A percentile compares a stretch with the other conserved stretches of the same genome.
These are phyloP conservation scores for Calidris pugnax DNA, from an alignment of 2,113 vertebrate genomes.

Conservation along the genomic window DNA sequence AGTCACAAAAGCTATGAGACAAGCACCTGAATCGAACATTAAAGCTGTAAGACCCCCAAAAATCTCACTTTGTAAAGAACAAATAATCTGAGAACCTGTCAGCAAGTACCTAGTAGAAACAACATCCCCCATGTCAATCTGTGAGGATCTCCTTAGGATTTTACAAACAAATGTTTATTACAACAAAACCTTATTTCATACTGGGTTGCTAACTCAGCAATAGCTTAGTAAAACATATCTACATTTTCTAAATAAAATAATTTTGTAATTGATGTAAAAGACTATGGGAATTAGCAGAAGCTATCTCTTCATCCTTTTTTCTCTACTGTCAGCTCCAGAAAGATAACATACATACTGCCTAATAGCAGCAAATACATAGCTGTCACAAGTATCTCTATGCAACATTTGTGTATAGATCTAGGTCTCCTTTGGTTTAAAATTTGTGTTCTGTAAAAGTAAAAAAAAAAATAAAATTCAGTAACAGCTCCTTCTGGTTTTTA, in stretches of 20 bases:
- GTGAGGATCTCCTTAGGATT: not conserved
- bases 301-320: not conserved
- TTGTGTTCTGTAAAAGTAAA: not conserved
- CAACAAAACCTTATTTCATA: not conserved
- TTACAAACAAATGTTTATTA: not conserved
- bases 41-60: not conserved
- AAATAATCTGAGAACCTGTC: not conserved
- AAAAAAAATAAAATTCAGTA: not conserved
- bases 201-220: not conserved
- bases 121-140: not conserved
- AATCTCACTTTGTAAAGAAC: not conserved
- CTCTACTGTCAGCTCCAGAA: not conserved
- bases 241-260: not conserved
- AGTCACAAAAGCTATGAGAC: not conserved
- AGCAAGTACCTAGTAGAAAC: not conserved
- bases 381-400: not conserved
- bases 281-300: not conserved
- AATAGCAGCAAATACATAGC: not conserved
- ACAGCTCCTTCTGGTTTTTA: not conserved
- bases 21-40: not conserved
- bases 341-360: not conserved
- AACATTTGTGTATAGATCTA: not conserved
- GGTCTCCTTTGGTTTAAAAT: not conserved
- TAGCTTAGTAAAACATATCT: not conserved
- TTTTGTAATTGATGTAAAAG: not conserved